Evolutionary conservation across 2,888 invertebrate genomes (phyloP).

Genomic region (Seladonia tumulorum): DNA sequence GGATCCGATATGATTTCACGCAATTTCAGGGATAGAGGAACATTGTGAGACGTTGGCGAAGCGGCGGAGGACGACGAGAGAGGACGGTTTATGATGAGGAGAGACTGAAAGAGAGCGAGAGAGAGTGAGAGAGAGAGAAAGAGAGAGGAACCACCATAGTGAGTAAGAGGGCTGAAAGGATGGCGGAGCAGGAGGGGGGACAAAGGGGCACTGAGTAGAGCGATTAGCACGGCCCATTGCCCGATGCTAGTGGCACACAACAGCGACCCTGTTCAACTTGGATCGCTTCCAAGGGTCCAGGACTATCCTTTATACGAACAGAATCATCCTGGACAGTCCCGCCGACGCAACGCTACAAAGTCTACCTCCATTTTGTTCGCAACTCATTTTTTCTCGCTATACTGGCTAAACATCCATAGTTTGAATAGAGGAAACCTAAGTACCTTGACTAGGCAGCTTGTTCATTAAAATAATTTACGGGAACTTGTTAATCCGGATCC

Average conservation of each 20-base stretch:
- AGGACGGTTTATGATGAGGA: constrained; percentile 42
- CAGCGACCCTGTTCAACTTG: constrained; percentile 81
- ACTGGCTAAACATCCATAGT: not conserved
- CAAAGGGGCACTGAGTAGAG: constrained; percentile 77
- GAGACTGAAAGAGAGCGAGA: constrained; percentile 37
- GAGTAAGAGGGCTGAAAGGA: constrained; percentile 59
- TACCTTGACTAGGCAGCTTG: not conserved
- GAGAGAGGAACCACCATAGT: constrained; percentile 18
- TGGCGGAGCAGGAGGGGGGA: constrained; percentile 44
- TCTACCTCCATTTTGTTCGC: constrained; percentile 13
- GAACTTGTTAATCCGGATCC: not conserved
- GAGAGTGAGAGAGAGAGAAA: constrained; percentile 36
- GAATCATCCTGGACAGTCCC: constrained; percentile 59
- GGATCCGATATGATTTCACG: constrained; percentile 78
- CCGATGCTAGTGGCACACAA: constrained; percentile 77
- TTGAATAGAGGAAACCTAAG: not conserved
- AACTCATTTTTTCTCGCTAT: constrained; percentile 17
- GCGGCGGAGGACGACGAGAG: constrained; percentile 39
- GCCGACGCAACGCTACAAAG: constrained; percentile 58
- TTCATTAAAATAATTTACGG: constrained; percentile 1
- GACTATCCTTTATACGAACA: constrained; percentile 74
- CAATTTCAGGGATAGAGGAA: constrained; percentile 73
- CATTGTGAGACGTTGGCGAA: constrained; percentile 60
- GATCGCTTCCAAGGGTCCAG: constrained; percentile 78
- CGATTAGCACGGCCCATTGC: constrained; percentile 83